phyloP scores from a whole-genome alignment of 1,140 invertebrate genomes.

The Drosophila micromelanica region DNA sequence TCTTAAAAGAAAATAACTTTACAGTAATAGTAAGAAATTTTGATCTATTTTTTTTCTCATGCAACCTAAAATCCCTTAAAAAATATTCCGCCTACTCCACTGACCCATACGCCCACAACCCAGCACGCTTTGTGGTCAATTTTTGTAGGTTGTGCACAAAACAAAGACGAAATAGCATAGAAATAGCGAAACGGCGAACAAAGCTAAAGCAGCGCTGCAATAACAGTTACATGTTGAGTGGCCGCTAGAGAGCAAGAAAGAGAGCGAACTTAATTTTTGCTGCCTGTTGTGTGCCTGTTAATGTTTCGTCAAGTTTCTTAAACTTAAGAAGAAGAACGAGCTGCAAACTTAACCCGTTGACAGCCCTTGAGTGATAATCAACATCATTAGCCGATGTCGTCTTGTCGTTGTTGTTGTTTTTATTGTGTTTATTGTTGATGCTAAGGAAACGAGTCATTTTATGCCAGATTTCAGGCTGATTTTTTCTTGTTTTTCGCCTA shows the following conservation, averaged over 20 bases:
- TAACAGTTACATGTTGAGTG: slow-evolving; percentile 11
- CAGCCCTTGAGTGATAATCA: slow-evolving; percentile 10
- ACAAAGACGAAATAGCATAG: neutral
- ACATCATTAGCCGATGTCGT: slow-evolving; percentile 6
- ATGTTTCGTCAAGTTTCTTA: neutral
- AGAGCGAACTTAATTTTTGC: neutral
- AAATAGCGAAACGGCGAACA: too few species aligned
- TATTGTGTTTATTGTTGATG: slow-evolving; percentile 1
- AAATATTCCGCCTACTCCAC: too few species aligned
- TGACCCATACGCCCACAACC: neutral
- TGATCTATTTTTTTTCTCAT: too few species aligned
- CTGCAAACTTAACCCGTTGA: slow-evolving; percentile 5
- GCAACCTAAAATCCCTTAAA: too few species aligned
- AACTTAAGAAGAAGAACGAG: neutral
- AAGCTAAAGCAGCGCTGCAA: neutral
- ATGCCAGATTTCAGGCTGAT: slow-evolving; percentile 42
- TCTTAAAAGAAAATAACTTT: too few species aligned
- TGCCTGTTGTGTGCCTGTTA: too few species aligned
- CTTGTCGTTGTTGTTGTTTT: slow-evolving; percentile 4
- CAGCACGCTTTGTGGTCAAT: slow-evolving; percentile 3
- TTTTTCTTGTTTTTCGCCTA: neutral
- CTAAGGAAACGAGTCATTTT: slow-evolving; percentile 47
- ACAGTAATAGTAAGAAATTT: too few species aligned
- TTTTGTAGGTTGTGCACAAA: neutral
- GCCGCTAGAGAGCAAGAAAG: neutral